Conservation (phyloP, 35 echinoderm and acorn worm species). For the Hemicentrotus pulcherrimus region DNA sequence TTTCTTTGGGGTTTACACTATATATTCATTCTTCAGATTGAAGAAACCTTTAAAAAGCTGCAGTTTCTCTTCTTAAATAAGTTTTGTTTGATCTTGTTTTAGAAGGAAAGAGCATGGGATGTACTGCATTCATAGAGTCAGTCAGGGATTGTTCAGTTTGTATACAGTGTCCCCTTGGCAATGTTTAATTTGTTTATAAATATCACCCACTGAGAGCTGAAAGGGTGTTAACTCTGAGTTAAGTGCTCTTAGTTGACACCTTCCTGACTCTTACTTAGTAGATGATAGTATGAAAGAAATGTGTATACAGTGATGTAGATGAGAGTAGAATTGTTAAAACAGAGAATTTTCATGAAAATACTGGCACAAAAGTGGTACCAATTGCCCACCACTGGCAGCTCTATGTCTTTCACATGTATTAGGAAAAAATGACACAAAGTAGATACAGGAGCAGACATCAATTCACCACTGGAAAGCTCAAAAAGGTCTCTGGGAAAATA, state of each 20-base stretch:
- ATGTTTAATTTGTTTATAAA: not conserved
- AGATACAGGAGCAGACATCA: too few species aligned
- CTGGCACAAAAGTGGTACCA: too few species aligned
- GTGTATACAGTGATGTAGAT: too few species aligned
- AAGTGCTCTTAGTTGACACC: not conserved
- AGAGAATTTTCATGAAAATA: too few species aligned
- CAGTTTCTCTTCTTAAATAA: not conserved
- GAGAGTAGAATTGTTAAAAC: too few species aligned
- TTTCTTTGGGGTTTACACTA: not conserved
- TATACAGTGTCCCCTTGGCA: not conserved
- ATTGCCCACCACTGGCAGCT: too few species aligned
- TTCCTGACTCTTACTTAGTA: not conserved
- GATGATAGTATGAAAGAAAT: too few species aligned
- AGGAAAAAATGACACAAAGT: too few species aligned
- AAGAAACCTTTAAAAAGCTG: not conserved
- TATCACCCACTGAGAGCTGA: not conserved
- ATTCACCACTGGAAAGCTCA: too few species aligned
- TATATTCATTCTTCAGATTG: not conserved
- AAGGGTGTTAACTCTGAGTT: not conserved
- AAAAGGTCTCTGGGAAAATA: too few species aligned
- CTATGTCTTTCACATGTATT: too few species aligned
- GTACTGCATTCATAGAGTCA: not conserved
- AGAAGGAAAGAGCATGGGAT: not conserved
- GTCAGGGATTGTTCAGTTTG: not conserved
- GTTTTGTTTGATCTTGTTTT: conserved; percentile 19